These are phyloP conservation scores for Anneissia japonica DNA, from an alignment of 35 echinoderm and acorn worm species.

Conservation along the genomic window DNA sequence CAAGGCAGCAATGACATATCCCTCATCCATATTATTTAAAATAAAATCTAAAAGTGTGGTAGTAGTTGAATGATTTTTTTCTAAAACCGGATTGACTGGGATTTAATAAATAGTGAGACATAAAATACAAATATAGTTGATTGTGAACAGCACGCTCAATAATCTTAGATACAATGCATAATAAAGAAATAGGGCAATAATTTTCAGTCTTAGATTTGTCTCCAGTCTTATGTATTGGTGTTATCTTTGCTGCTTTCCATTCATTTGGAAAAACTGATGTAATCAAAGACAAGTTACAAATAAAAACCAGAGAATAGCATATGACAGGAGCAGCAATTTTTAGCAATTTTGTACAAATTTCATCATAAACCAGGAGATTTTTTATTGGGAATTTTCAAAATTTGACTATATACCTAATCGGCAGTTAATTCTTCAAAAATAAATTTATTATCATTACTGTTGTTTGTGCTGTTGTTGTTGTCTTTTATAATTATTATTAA, in stretches of 20 bases:
- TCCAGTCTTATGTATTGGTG: not conserved
- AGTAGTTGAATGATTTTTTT: not conserved
- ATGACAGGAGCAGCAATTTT: slow-evolving; percentile 9
- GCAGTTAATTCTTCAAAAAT: not conserved
- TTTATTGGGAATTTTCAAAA: not conserved
- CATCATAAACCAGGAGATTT: slow-evolving; percentile 2
- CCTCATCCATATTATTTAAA: slow-evolving; percentile 12
- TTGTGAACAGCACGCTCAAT: not conserved
- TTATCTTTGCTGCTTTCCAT: slow-evolving; percentile 4
- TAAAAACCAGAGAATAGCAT: not conserved
- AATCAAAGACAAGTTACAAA: not conserved
- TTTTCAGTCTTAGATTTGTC: slow-evolving; percentile 3
- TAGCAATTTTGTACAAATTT: not conserved
- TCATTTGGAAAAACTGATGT: not conserved
- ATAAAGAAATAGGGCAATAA: not conserved
- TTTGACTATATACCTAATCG: not conserved
- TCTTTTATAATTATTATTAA: too few relatives aligned
- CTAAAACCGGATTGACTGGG: not conserved
- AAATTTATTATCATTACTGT: too few relatives aligned
- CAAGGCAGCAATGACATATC: not conserved
- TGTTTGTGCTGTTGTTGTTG: too few relatives aligned
- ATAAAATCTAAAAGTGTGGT: slow-evolving; percentile 10
- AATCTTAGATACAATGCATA: not conserved
- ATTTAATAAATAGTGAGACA: not conserved
- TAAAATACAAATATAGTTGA: not conserved